A percentile compares a stretch with the other conserved stretches of the same genome.
These are phyloP conservation scores for Chrysaora quinquecirrha DNA, from an alignment of 30 jellyfish, hydroid and myxozoan species.

Conservation along the genomic window DNA sequence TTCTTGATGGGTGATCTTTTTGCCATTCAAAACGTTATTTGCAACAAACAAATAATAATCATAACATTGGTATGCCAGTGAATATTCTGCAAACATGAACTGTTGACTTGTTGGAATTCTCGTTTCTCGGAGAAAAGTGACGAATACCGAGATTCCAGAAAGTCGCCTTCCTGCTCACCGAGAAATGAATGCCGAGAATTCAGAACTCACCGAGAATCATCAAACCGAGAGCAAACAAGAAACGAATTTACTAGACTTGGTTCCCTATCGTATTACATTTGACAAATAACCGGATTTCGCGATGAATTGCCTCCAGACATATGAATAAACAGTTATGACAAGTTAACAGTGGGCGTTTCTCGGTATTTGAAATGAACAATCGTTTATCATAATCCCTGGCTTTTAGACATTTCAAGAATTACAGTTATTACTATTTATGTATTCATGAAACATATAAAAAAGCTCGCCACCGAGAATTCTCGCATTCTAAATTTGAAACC, in stretches of 20 bases:
- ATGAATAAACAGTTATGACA: too few species aligned
- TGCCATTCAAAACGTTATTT: too few species aligned
- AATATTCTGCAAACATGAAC: neutral
- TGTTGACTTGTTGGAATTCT: neutral
- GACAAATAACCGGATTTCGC: neutral
- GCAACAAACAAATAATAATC: too few species aligned
- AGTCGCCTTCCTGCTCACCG: constrained; percentile 1
- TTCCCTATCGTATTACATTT: neutral
- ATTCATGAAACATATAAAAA: neutral
- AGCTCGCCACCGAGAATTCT: constrained; percentile 3
- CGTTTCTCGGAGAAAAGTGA: neutral
- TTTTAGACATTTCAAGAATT: neutral
- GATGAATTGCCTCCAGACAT: neutral
- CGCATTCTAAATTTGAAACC: neutral
- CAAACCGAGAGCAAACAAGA: neutral
- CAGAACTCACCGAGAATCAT: neutral
- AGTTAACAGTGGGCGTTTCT: neutral
- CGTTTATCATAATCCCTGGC: neutral
- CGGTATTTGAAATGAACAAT: neutral
- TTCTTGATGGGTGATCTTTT: too few species aligned
- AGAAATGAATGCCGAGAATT: constrained; percentile 1
- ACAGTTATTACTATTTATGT: neutral
- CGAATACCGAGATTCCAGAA: neutral
- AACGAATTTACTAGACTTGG: neutral
- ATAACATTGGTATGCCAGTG: neutral